Evolutionary conservation across 1,140 invertebrate genomes (phyloP), one percentile per base, ranked within the genome.

Genomic region (Camponotus floridanus): DNA sequence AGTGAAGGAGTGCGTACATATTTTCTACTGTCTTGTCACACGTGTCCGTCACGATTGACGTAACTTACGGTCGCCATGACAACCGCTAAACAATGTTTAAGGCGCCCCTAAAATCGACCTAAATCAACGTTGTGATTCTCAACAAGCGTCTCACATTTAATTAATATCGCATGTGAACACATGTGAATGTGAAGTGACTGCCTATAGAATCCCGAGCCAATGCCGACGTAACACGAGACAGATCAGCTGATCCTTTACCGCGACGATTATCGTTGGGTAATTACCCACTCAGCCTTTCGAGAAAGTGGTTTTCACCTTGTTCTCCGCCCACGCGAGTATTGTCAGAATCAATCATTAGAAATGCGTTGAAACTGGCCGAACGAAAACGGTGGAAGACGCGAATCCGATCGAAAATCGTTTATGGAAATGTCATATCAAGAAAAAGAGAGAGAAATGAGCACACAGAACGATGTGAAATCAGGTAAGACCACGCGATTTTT

Each of bases 161-260:
- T 36, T 64, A 62, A 0, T 21, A n/a, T 7, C 26, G 48, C 15
- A 3, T 18, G 13, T 48, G 45, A 51, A 62, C 36, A 3, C 36
- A 39, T 39, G 36, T 36, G 36, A 36, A 36, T 62, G 59, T 1
- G 59, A 62, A 26, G 3, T 26, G 26, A 5, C 2, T 13, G 31
- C 61, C 4, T 18, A 15, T 18, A 64, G 6, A 64, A 31, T 64
- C 4, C 13, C 5, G 13, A 59, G 15, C 74, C 74, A 76, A 76
- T 76, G 57, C 57, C 74, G 39, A 45, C 5, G 31, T 39, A 76
- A 76, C 74, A 76, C 74, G 74, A 64, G 13, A 4, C 59, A 33
- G 9, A 51, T 76, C 74, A 76, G 74, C 74, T 76, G 74, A 76
- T 76, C 61, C 9, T 42, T 26, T 26, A 26, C 26, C 55, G 73